Conservation (phyloP, 2,888 invertebrate genomes). For the Octodonta nipae region DNA sequence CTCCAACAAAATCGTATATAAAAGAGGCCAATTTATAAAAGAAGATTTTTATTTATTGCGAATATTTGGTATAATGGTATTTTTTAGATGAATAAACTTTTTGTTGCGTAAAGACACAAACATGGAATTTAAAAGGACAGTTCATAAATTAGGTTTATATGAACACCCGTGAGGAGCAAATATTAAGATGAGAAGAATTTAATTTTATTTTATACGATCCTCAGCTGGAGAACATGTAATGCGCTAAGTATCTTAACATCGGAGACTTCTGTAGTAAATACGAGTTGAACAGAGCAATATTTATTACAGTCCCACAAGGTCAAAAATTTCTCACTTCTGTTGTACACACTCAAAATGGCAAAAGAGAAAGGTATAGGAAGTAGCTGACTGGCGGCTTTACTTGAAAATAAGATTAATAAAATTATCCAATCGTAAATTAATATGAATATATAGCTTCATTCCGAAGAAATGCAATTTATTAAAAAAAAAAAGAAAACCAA, state of each 20-base stretch:
- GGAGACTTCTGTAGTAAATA: neutral
- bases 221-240: slow-evolving; percentile 1
- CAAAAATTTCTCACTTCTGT: too few species aligned
- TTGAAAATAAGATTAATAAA: too few species aligned
- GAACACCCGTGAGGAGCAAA: slow-evolving; percentile 2
- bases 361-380: too few species aligned
- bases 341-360: too few species aligned
- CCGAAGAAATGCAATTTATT: too few species aligned
- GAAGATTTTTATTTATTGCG: slow-evolving; percentile 1
- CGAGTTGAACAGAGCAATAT: too few species aligned
- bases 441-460: too few species aligned
- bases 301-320: too few species aligned
- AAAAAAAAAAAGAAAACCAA: too few species aligned
- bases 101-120: neutral
- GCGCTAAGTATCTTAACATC: slow-evolving; percentile 1
- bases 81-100: slow-evolving; percentile 1
- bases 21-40: slow-evolving; percentile 1
- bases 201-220: neutral
- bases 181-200: neutral
- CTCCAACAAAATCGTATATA: slow-evolving; percentile 1
- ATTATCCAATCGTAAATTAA: too few species aligned
- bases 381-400: too few species aligned
- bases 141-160: slow-evolving; percentile 1
- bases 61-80: slow-evolving; percentile 1
- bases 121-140: neutral